These are phyloP conservation scores for Melieria crassipennis DNA, from an alignment of 2,888 invertebrate species.

Conservation along the genomic window DNA sequence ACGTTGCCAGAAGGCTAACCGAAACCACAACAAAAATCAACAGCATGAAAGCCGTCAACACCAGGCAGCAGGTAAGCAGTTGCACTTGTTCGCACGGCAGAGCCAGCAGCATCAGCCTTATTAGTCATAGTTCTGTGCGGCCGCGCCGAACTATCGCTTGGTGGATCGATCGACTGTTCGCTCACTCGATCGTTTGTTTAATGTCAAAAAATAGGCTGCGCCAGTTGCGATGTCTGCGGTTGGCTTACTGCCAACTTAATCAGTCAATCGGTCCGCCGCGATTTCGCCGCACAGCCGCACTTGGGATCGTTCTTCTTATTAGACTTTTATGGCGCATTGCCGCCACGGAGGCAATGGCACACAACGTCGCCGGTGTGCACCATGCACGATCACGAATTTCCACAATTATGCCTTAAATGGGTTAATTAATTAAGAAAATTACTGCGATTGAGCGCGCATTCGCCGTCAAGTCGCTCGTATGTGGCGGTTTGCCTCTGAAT, in stretches of 20 bases:
- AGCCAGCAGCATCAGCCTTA: not conserved
- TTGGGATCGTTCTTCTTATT: not conserved
- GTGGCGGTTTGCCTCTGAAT: too few relatives aligned
- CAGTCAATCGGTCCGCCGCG: too few relatives aligned
- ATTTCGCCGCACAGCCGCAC: too few relatives aligned
- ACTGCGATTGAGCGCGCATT: too few relatives aligned
- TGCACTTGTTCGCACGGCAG: not conserved
- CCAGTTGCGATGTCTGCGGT: too few relatives aligned
- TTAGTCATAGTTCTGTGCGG: not conserved
- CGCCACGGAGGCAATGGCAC: too few relatives aligned
- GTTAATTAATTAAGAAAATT: conserved; percentile 1
- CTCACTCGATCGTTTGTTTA: not conserved
- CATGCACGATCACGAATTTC: conserved; percentile 2
- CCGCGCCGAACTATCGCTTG: not conserved
- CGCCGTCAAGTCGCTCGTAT: too few relatives aligned
- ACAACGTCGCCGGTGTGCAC: not conserved
- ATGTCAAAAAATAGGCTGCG: not conserved
- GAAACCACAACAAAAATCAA: too few relatives aligned
- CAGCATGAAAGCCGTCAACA: too few relatives aligned
- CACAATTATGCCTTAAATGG: conserved; percentile 7
- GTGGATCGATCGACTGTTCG: not conserved
- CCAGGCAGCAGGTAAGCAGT: not conserved
- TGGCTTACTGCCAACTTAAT: too few relatives aligned
- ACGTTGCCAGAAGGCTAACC: too few relatives aligned
- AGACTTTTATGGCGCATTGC: too few relatives aligned